Conservation (phyloP, 2,797 vertebrate species). For the Mionectes olivaceus region DNA sequence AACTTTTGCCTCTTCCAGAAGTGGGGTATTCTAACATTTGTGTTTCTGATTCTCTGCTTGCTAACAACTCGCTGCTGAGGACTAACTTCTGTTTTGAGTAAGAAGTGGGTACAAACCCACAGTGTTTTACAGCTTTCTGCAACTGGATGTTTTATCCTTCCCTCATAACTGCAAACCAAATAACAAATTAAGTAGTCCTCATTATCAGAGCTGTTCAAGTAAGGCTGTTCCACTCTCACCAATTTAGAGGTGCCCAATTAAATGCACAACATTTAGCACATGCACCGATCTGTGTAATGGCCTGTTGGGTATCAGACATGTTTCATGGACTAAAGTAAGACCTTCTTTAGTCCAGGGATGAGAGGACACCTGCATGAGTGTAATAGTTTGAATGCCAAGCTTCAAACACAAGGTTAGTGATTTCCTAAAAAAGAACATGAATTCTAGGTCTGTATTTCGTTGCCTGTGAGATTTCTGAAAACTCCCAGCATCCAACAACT, state of each 20-base stretch:
- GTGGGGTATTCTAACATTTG: not conserved
- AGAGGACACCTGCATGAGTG: not conserved
- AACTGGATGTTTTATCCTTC: not conserved
- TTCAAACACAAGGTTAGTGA: not conserved
- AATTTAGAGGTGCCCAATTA: fast-evolving
- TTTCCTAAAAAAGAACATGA: not conserved
- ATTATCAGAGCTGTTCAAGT: not conserved
- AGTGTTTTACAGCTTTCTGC: not conserved
- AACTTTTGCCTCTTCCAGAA: not conserved
- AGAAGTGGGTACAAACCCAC: not conserved
- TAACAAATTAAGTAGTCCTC: not conserved
- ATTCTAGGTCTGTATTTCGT: not conserved
- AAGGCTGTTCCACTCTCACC: not conserved
- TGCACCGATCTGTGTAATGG: not conserved
- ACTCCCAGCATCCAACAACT: not conserved
- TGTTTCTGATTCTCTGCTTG: not conserved
- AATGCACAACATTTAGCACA: not conserved
- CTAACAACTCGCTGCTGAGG: not conserved
- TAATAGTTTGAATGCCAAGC: not conserved
- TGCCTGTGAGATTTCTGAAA: not conserved
- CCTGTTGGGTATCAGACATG: fast-evolving
- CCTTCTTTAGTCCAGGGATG: not conserved
- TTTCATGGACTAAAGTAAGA: not conserved
- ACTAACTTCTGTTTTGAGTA: not conserved
- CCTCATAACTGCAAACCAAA: not conserved